A percentile compares a stretch with the other conserved stretches of the same genome.
These are phyloP conservation scores for Euborellia annulipes DNA, from an alignment of 1,140 invertebrate genomes.

Conservation along the genomic window DNA sequence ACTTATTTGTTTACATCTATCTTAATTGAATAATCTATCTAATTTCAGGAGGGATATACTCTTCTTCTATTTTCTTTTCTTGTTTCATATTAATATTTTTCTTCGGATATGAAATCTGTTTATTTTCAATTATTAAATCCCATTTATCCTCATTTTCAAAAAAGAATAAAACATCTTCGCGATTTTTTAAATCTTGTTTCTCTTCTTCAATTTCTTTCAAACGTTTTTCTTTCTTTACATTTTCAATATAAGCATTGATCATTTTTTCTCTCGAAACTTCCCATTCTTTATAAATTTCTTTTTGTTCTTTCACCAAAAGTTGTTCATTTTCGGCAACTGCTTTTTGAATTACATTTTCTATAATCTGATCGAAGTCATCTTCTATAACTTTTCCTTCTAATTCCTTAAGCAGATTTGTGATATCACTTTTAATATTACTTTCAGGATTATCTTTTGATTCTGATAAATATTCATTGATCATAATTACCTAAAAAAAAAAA, in stretches of 20 bases:
- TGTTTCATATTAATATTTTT: conserved; percentile 30
- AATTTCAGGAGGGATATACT: conserved; percentile 52
- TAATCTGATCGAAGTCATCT: conserved; percentile 8
- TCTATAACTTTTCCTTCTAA: conserved; percentile 5
- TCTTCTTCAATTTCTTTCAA: conserved; percentile 39
- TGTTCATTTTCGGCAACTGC: conserved; percentile 26
- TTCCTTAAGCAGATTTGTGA: conserved; percentile 6
- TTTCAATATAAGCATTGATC: conserved; percentile 38
- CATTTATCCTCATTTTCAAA: conserved; percentile 60
- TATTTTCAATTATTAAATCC: conserved; percentile 48
- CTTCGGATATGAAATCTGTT: conserved; percentile 25
- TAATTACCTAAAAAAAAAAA: conserved; percentile 17
- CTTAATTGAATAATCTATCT: conserved; percentile 13
- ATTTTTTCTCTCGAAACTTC: conserved; percentile 32
- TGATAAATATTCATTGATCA: conserved; percentile 19
- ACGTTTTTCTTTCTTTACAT: conserved; percentile 33
- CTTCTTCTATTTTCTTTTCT: conserved; percentile 28
- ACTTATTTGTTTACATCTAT: no score
- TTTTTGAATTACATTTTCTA: conserved; percentile 5
- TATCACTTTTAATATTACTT: conserved; percentile 20
- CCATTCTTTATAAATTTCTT: conserved; percentile 37
- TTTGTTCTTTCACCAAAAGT: background rate
- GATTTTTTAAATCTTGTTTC: conserved; percentile 36
- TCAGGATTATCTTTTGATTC: conserved; percentile 19
- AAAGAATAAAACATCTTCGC: conserved; percentile 55